A percentile compares a stretch with the other conserved stretches of the same genome.
These are phyloP conservation scores for Macaca mulatta DNA, from an alignment of 2,113 vertebrate genomes.

Conservation along the genomic window DNA sequence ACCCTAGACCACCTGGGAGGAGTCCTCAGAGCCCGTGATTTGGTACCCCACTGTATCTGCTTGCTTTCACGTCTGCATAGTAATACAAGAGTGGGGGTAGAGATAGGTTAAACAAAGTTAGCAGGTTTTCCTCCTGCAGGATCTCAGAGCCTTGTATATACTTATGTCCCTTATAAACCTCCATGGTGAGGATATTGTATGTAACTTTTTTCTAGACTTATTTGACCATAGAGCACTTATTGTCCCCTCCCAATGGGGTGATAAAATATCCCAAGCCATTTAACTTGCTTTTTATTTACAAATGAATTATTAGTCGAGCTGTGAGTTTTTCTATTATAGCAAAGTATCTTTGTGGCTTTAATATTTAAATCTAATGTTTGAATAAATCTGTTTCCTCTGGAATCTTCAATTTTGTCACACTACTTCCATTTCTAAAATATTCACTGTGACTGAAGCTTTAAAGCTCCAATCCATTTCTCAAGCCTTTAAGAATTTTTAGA, in stretches of 20 bases:
- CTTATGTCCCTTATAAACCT: not conserved
- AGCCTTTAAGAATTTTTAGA: slow-evolving; percentile 25
- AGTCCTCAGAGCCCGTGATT: not conserved
- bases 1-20: not conserved
- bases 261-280: not conserved
- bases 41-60: not conserved
- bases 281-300: not conserved
- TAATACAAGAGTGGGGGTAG: not conserved
- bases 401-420: not conserved
- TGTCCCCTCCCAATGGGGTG: not conserved
- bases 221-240: not conserved
- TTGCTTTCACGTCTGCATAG: not conserved
- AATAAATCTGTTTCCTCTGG: not conserved
- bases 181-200: not conserved
- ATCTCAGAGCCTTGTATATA: not conserved
- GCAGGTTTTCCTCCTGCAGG: not conserved
- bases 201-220: not conserved
- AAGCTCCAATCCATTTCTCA: not conserved
- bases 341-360: not conserved
- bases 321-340: not conserved
- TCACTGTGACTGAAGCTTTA: not conserved
- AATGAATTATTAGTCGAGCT: not conserved
- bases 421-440: slow-evolving; percentile 5
- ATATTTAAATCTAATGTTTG: not conserved
- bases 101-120: not conserved